phyloP scores from a whole-genome alignment of 2,113 vertebrate species.

The Cyphomyrus plagiostoma region DNA sequence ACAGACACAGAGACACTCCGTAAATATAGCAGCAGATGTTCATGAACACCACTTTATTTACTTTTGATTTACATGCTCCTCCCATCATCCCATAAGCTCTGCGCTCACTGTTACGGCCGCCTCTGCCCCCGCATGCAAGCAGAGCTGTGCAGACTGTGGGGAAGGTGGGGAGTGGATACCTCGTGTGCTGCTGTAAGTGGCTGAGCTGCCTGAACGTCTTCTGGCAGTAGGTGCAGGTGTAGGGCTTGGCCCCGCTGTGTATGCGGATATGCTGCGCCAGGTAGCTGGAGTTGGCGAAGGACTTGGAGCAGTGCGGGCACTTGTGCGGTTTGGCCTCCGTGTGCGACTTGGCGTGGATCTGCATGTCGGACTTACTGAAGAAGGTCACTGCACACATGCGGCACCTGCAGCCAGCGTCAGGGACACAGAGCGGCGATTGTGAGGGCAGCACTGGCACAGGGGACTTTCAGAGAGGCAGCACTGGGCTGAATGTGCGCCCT shows the following conservation, averaged over 20 bases:
- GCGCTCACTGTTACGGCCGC: not conserved
- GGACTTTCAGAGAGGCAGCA: not conserved
- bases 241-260: slow-evolving; percentile 96
- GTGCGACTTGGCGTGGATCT: slow-evolving; percentile 97
- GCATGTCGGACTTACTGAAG: slow-evolving; percentile 99
- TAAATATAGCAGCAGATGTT: not conserved
- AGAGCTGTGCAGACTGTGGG: not conserved
- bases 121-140: not conserved
- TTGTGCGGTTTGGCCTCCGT: slow-evolving; percentile 98
- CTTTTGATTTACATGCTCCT: not conserved
- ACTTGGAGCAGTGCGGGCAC: slow-evolving; percentile 98
- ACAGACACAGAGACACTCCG: not conserved
- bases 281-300: slow-evolving; percentile 98
- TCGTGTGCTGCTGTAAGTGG: slow-evolving; percentile 97
- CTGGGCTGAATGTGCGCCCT: not conserved
- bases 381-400: slow-evolving; percentile 97
- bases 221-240: slow-evolving; percentile 97
- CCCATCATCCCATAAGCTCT: not conserved
- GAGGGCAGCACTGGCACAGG: not conserved
- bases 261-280: slow-evolving; percentile 97
- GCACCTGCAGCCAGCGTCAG: slow-evolving; percentile 63
- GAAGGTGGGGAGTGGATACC: slow-evolving; percentile 63
- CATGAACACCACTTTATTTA: not conserved
- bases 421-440: not conserved
- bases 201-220: slow-evolving; percentile 94